Conservation (phyloP, 2,888 invertebrate species). For the Panorpa germanica region DNA sequence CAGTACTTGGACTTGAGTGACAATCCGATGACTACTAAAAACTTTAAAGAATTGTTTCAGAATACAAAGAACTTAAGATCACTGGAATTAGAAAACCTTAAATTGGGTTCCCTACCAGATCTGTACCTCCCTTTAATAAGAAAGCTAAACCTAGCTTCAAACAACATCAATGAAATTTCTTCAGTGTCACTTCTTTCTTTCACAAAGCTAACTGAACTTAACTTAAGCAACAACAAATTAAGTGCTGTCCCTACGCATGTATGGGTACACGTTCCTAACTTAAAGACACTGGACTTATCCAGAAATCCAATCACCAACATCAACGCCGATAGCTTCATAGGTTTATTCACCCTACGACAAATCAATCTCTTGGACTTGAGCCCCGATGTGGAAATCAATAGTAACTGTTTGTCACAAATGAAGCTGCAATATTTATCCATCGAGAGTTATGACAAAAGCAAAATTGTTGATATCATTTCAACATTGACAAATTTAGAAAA, state of each 20-base stretch:
- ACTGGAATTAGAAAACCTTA: constrained; percentile 57
- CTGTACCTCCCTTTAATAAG: constrained; percentile 60
- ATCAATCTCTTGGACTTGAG: constrained; percentile 61
- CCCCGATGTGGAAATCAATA: too few relatives aligned
- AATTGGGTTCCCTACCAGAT: constrained; percentile 56
- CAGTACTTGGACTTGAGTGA: constrained; percentile 63
- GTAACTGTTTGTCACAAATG: constrained; percentile 55
- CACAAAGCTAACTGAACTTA: constrained; percentile 49
- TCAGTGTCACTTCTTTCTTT: constrained; percentile 53
- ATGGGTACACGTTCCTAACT: constrained; percentile 49
- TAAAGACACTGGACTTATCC: constrained; percentile 62
- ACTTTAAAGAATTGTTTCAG: constrained; percentile 73
- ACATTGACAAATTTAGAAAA: constrained; percentile 55
- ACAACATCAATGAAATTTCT: constrained; percentile 51
- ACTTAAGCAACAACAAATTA: constrained; percentile 60
- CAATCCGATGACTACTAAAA: constrained; percentile 64
- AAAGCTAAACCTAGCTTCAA: constrained; percentile 60
- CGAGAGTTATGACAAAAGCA: too few relatives aligned
- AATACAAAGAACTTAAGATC: constrained; percentile 65
- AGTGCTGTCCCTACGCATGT: constrained; percentile 53
- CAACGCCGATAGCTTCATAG: too few relatives aligned
- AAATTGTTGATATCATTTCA: constrained; percentile 50
- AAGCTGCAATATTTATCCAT: too few relatives aligned
- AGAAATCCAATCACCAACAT: constrained; percentile 66
- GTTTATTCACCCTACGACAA: constrained; percentile 54